Evolutionary conservation across 2,113 vertebrate genomes (phyloP).

Genomic region (Tauraco erythrolophus): DNA sequence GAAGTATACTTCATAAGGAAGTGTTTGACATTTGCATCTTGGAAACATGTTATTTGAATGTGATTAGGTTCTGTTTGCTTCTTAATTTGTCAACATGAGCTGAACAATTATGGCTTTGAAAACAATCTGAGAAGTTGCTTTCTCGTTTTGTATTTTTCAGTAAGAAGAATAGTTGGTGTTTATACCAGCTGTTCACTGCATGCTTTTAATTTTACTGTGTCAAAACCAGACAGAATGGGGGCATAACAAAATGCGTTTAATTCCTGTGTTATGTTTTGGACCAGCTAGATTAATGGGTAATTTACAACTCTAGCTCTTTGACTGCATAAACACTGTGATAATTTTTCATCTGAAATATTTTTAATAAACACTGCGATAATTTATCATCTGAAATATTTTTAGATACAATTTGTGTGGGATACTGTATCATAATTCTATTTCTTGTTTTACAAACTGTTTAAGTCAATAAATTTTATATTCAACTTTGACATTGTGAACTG

Average conservation of each 20-base stretch:
- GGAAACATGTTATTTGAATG: constrained; percentile 35
- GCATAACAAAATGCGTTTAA: background rate
- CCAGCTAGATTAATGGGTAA: background rate
- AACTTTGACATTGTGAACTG: background rate
- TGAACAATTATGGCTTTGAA: constrained; percentile 40
- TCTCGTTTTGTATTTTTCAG: constrained; percentile 44
- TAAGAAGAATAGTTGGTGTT: constrained; percentile 8
- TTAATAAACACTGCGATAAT: background rate
- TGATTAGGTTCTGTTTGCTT: constrained; percentile 49
- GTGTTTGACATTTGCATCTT: constrained; percentile 46
- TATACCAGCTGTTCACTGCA: constrained; percentile 1
- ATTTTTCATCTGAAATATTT: background rate
- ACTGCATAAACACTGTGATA: background rate
- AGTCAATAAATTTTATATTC: background rate
- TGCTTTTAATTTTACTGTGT: background rate
- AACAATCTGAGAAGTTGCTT: constrained; percentile 44
- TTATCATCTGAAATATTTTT: background rate
- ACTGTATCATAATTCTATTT: background rate
- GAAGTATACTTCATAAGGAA: constrained; percentile 33
- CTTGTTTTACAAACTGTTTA: background rate
- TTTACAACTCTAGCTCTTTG: background rate
- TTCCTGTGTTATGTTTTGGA: background rate
- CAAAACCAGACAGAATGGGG: constrained; percentile 2
- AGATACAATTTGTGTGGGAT: background rate
- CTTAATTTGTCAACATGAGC: constrained; percentile 61